Percentiles rank a stretch among this genome's conserved stretches.
phyloP scores from a whole-genome alignment of 2,113 vertebrate species.

The Chamaetylas fuelleborni region DNA sequence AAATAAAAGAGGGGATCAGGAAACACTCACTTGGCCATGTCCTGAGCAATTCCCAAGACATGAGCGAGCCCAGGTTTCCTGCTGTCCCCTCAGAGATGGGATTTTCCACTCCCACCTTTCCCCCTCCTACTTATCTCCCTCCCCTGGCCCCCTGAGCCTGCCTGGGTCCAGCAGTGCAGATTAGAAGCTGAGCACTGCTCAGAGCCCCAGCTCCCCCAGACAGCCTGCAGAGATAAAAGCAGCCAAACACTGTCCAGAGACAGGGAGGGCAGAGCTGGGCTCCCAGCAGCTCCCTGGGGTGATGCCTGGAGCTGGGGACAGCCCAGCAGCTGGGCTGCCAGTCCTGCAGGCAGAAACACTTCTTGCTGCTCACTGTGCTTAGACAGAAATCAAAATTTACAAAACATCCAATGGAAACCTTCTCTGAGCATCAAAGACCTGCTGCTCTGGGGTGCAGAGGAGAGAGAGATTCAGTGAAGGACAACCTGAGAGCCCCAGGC shows the following conservation, averaged over 20 bases:
- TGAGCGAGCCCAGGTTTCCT: neutral
- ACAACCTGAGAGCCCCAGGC: rapidly evolving
- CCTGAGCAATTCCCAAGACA: slow-evolving; percentile 34
- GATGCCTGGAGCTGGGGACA: neutral
- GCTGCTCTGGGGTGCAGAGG: neutral
- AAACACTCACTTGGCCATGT: slow-evolving; percentile 27
- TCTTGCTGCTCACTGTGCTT: neutral
- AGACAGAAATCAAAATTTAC: rapidly evolving
- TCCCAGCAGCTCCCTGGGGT: neutral
- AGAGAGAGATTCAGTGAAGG: too few species aligned
- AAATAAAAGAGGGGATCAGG: neutral
- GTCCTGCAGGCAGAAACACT: neutral
- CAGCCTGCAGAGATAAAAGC: slow-evolving; percentile 43
- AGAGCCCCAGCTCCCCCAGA: slow-evolving; percentile 42
- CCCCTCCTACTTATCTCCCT: slow-evolving; percentile 42
- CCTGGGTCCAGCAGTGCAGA: slow-evolving; percentile 34
- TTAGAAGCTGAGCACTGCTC: slow-evolving; percentile 35
- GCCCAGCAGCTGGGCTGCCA: neutral
- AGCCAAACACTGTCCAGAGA: slow-evolving; percentile 56
- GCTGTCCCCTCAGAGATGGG: slow-evolving; percentile 37
- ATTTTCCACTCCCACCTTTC: slow-evolving; percentile 60
- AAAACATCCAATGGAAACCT: rapidly evolving
- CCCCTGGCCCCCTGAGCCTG: slow-evolving; percentile 33
- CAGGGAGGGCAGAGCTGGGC: neutral
- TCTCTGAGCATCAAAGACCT: neutral